Base-by-base conservation (phyloP, 2,888 invertebrate genomes). In the Fragum whitleyi region DNA sequence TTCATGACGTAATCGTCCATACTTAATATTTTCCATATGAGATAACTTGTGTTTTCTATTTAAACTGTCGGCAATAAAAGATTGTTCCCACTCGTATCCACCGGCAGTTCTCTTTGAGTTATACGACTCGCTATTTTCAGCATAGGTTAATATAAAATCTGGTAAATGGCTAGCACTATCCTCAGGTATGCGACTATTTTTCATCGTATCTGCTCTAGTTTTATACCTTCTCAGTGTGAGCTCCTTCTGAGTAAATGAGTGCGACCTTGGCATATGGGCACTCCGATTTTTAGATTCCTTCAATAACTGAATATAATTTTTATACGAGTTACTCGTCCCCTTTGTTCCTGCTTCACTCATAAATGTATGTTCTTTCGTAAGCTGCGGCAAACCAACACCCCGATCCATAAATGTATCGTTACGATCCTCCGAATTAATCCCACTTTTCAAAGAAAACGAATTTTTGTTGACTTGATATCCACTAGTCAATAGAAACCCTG, bases 271-370 rank as follows among this genome's bases (percentile, higher is more conserved):
- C 51, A 69, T 74, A 32, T 79, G 83, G 23, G 83, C 83, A 79
- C 83, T 86, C 36, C 73, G 78, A 16, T 77, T 59, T 65, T 85
- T 86, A 3, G 85, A 78, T 32, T 86, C 86, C 74, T 86, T 85
- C 19, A 87, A 68, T n/a, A 81, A 74, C 55, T 86, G 83, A 2
- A 86, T 47, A 62, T 87, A 87, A 77, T 78, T 83, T 74, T 80
- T 86, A 47, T 83, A 79, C 65, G 80, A 77, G 42, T 80, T 69
- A 19, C 61, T 57, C 21, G 79, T 61, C 5, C 59, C 55, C 6
- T 59, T 53, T 19, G 61, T 59, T 28, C 53, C 76, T 7, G 32
- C 51, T 26, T 83, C 77, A 59, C 74, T 65, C 0, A 74, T 14
- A 11, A 47, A 55, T 21, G 62, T 70, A 7, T 67, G 29, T 55